Conservation (phyloP, 2,888 invertebrate species). For the Diarsia rubi region DNA sequence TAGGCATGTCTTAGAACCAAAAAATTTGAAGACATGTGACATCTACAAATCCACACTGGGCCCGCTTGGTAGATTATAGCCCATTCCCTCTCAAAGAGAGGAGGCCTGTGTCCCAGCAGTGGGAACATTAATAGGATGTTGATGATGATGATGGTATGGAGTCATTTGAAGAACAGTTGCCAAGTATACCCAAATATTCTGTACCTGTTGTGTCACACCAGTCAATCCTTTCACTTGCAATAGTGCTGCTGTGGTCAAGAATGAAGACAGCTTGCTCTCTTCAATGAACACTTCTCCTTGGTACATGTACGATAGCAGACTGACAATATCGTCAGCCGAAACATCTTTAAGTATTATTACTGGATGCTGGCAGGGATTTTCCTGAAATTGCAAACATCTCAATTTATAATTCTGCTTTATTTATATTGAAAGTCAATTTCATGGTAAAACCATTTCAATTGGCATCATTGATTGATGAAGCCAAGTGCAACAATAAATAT, state of each 20-base stretch:
- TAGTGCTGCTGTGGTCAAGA: constrained; percentile 92
- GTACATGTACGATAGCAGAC: constrained; percentile 93
- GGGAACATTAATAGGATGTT: too few species aligned
- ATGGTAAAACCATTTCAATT: not conserved
- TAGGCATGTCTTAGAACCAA: too few species aligned
- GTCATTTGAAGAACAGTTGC: not conserved
- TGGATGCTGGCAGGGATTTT: constrained; percentile 94
- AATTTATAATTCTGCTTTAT: not conserved
- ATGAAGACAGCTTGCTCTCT: constrained; percentile 92
- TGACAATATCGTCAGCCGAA: constrained; percentile 92
- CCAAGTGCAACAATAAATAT: not conserved
- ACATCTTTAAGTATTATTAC: constrained; percentile 94
- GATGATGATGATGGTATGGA: not conserved
- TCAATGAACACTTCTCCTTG: constrained; percentile 94
- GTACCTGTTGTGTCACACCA: constrained; percentile 89
- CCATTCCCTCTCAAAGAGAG: too few species aligned
- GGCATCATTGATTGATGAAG: not conserved
- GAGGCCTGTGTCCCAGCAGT: too few species aligned
- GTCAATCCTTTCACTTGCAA: constrained; percentile 93
- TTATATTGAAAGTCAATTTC: not conserved
- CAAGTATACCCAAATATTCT: not conserved
- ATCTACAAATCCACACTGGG: too few species aligned
- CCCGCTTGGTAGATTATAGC: too few species aligned
- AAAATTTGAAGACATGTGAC: too few species aligned
- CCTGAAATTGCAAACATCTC: constrained; percentile 80